Base-by-base conservation (phyloP, 2,797 vertebrate species). In the Rhynchonycteris naso region DNA sequence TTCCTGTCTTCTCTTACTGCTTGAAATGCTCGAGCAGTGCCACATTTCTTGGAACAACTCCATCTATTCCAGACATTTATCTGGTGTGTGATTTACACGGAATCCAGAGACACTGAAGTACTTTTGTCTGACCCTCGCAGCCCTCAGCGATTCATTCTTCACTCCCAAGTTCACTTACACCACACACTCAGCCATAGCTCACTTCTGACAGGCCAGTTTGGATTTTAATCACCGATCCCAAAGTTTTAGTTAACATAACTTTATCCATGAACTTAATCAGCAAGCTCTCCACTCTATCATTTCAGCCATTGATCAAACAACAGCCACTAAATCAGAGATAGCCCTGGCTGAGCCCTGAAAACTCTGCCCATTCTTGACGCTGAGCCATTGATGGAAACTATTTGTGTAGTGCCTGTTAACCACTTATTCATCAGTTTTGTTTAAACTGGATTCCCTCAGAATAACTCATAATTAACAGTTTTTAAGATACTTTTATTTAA, bases 161-260 rank as follows among this genome's bases (percentile, higher is more conserved):
- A 89, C 83, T 93, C 63, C 59, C 85, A 92, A 92, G 79, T 52
- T 54, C 33, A 52, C 84, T 86, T 83, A 61, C 66, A 78, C 90
- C 84, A 76, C 59, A 75, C 88, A n/a, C 78, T 92, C 35, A 87
- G 92, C 59, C 76, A 93, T 95, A 89, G 93, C 76, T 97, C 96
- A 95, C 79, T 79, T 75, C 80, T 97, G 97, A 96, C 96, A 97
- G 83, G 68, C 82, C 14, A 7, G 71, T 69, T 74, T 88, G 93
- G 92, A 88, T 95, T 89, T 97, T 97, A 95, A 97, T 97, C 95
- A 95, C 0, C 4, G 88, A 80, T 91, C 89, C 94, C 91, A 79
- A 79, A 97, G 96, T 95, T 95, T 95, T 96, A 91, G 92, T 96
- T 93, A 97, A 93, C 89, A 84, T 50, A 85, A 88, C 92, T 94